Base-by-base conservation (phyloP, 2,113 vertebrate species). In the Rissa tridactyla region DNA sequence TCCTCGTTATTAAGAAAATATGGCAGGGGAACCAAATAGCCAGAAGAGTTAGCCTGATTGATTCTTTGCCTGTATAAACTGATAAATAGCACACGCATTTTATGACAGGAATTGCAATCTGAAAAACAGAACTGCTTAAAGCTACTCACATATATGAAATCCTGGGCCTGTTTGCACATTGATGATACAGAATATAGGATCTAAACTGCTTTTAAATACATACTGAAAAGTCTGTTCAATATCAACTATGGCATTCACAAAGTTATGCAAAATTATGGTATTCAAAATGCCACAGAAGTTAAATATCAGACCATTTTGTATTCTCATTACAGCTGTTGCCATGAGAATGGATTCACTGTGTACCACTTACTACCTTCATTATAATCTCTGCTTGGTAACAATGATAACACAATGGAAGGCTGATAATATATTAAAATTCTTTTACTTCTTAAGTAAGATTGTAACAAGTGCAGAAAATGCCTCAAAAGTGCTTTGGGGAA, bases 1-100 rank as follows among this genome's bases (percentile, higher is more conserved):
- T 70, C 27, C 57, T 91, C 71, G 71, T 60, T 93, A 97, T 95
- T 97, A 95, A 94, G 76, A 96, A 97, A 95, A 88, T 78, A 83
- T 66, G 44, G 42, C 82, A 94, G 55, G 49, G 51, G 44, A 96
- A 61, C 70, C 23, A 76, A 79, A 94, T 44, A 75, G 49, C 32
- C 54, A 52, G 68, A 89, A 77, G 38, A 84, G 68, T 93, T 86
- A 76, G 64, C 57, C 73, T 96, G 73, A 95, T 27, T 86, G 47
- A 95, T 82, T 84, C 44, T 92, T 84, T 68, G 54, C 60, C 46
- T 90, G 21, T 51, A n/a, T 68, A 91, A 94, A 94, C 57, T 88
- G 83, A 95, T 86, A 95, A 80, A 89, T 90, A 18, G 42, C 47
- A 90, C 5, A 21, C 6, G 44, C 22, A 92, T 86, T 51, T 90